Conservation (phyloP, 2,797 vertebrate species). For the Adelosebastes latens region DNA sequence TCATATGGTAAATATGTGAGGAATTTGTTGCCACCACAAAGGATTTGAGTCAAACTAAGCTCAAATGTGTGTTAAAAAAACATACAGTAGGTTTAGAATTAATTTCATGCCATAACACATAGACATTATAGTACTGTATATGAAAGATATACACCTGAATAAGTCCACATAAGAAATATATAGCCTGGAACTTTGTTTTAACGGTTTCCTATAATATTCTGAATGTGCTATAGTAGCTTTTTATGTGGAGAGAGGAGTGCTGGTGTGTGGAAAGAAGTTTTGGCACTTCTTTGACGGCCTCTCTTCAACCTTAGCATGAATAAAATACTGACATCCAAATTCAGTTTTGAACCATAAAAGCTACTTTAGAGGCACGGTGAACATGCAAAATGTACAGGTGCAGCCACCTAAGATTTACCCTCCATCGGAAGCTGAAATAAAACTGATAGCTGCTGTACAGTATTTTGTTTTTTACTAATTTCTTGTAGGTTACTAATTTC, state of each 20-base stretch:
- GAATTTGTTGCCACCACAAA: not conserved
- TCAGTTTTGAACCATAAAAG: constrained; percentile 2
- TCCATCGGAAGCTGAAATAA: not conserved
- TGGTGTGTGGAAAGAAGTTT: not conserved
- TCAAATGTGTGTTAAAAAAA: not conserved
- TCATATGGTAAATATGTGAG: not conserved
- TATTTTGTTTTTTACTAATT: not conserved
- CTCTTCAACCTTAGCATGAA: constrained; percentile 7
- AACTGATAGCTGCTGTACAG: not conserved
- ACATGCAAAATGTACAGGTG: not conserved
- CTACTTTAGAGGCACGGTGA: not conserved
- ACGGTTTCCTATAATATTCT: not conserved
- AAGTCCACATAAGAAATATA: not conserved
- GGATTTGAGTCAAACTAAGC: not conserved
- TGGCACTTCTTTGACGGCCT: not conserved
- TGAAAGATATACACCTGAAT: not conserved
- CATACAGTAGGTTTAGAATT: not conserved
- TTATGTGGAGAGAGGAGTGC: not conserved
- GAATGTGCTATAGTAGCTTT: not conserved
- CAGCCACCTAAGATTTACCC: not conserved
- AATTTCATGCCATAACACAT: not conserved
- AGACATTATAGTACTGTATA: not conserved
- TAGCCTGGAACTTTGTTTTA: not conserved
- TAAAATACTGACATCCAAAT: constrained; percentile 14
- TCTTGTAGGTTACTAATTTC: not conserved